Evolutionary conservation across 2,888 invertebrate species (phyloP), one percentile per base, ranked within the genome.

Genomic region (Orchestes rusci): DNA sequence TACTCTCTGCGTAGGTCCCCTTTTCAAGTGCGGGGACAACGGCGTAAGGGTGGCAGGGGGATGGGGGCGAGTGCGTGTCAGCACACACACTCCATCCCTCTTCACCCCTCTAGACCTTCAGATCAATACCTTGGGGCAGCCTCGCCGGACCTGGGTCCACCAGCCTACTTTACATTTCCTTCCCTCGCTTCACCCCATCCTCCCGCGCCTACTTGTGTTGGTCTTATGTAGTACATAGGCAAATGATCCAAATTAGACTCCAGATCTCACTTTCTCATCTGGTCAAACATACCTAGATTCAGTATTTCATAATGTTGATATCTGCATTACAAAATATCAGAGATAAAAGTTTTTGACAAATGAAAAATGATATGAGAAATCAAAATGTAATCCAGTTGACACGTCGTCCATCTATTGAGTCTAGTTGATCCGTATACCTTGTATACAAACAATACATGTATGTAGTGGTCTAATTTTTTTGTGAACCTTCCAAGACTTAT

Each of bases 101-200:
- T 30, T 35, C 23, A 37, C 51, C 37, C 51, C 43, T 31, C 43
- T 23, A n/a, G n/a, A n/a, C n/a, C n/a, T 5, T 23, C 62, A 66
- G 67, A 67, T 68, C 68, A 68, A 67, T 67, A 67, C 68, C 67
- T 67, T 65, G 63, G 66, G 66, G 66, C 67, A 66, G 66, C 64
- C 54, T 59, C 60, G 66, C 67, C 62, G 67, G 66, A 66, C 66
- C 66, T 64, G 65, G 63, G 64, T 64, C 65, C 64, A 66, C 65
- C 72, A 66, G 65, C 74, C 75, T 71, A 73, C 75, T 75, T 75
- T 76, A 76, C 76, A 76, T 67, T 67, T 65, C 61, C 62, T 59
- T 59, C 64, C 67, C 67, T 65, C 53, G 55, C 52, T 48, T 53
- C 42, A 44, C 45, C 48, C 46, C 50, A 50, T 50, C 56, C 52